Conservation (phyloP, 2,888 invertebrate species). For the Cerceris ruficornis region DNA sequence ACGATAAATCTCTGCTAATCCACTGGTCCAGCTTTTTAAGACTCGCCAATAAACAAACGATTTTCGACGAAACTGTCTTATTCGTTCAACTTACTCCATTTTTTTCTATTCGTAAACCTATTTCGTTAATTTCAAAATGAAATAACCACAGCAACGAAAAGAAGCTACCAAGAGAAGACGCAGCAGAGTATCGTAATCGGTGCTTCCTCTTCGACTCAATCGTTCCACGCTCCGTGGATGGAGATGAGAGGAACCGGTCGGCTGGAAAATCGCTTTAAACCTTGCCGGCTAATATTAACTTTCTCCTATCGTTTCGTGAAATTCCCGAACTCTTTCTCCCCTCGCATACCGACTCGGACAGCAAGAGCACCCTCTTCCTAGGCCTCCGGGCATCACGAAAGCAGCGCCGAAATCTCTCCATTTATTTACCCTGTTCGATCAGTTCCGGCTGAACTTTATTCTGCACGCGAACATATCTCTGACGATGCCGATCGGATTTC, state of each 20-base stretch:
- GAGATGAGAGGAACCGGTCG: constrained; percentile 68
- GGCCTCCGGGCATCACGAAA: constrained; percentile 22
- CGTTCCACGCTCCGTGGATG: constrained; percentile 49
- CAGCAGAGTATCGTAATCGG: constrained; percentile 36
- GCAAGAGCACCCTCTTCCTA: constrained; percentile 30
- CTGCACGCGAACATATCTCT: constrained; percentile 11
- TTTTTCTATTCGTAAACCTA: constrained; percentile 60
- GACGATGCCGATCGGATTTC: background rate
- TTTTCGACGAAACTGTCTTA: constrained; percentile 9
- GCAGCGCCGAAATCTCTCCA: constrained; percentile 24
- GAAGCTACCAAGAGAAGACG: constrained; percentile 31
- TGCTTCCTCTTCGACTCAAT: constrained; percentile 40
- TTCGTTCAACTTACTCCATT: constrained; percentile 51
- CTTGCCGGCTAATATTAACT: constrained; percentile 76
- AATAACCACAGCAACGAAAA: constrained; percentile 42
- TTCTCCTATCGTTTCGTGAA: constrained; percentile 65
- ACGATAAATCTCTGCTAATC: constrained; percentile 47
- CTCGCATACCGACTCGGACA: constrained; percentile 35
- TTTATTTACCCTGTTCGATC: constrained; percentile 26
- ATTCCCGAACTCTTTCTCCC: constrained; percentile 61
- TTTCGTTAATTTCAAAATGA: constrained; percentile 53
- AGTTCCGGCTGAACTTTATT: constrained; percentile 43
- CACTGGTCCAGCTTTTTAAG: constrained; percentile 32
- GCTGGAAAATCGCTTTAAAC: constrained; percentile 77
- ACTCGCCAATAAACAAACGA: constrained; percentile 3